Evolutionary conservation across 2,113 vertebrate genomes (phyloP).

Genomic region (Calypte anna): DNA sequence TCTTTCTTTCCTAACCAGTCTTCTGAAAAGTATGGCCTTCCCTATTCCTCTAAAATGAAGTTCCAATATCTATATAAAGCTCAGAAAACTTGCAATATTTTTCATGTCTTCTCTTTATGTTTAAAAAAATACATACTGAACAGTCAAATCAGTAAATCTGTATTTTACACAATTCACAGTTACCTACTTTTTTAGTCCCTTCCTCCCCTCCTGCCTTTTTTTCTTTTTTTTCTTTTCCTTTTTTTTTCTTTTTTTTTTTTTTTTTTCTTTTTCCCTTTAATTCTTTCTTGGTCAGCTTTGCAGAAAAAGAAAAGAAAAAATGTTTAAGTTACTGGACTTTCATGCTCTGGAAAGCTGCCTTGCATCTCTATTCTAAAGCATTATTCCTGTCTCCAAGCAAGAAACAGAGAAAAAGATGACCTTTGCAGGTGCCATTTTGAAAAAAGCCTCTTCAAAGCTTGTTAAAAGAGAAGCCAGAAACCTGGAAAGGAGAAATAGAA

Average conservation of each 20-base stretch:
- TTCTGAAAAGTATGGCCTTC: not conserved
- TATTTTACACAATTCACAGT: accelerated
- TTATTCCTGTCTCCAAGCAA: not conserved
- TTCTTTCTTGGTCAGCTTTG: not conserved
- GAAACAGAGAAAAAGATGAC: not conserved
- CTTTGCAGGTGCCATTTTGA: constrained; percentile 52
- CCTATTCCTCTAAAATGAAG: constrained; percentile 3
- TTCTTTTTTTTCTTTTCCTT: too few relatives aligned
- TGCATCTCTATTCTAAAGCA: not conserved
- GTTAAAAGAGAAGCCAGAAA: constrained; percentile 23
- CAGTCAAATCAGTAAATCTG: not conserved
- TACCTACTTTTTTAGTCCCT: not conserved
- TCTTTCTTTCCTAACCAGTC: not conserved
- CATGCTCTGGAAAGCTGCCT: not conserved
- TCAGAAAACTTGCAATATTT: not conserved
- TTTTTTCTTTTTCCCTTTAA: too few relatives aligned
- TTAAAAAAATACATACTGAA: not conserved
- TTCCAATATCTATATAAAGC: not conserved
- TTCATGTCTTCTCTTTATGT: not conserved
- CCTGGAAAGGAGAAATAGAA: accelerated
- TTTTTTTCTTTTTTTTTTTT: not conserved
- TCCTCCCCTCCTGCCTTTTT: accelerated
- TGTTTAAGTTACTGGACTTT: not conserved
- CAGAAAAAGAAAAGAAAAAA: not conserved
- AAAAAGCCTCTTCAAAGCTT: not conserved